A percentile compares a stretch with the other conserved stretches of the same genome.
Evolutionary conservation across 2,888 invertebrate genomes (phyloP).

Genomic region (Pristionchus mayeri): DNA sequence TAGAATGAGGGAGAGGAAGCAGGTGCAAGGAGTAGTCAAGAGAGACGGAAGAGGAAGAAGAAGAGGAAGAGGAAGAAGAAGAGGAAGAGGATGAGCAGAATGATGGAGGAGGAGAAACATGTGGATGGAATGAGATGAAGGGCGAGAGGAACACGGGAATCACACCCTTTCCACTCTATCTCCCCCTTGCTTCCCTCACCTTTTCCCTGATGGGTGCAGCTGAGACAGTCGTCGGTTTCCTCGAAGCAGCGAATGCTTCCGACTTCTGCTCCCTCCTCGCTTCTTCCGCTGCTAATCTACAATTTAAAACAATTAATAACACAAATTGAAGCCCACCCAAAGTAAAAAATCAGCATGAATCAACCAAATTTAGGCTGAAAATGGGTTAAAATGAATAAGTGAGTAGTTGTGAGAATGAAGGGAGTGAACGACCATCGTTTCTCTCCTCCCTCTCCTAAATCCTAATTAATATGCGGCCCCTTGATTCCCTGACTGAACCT

Average conservation of each 20-base stretch:
- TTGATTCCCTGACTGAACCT: slow-evolving; percentile 56
- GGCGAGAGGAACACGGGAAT: not conserved
- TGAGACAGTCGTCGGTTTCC: slow-evolving; percentile 66
- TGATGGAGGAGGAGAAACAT: not conserved
- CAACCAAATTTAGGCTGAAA: not conserved
- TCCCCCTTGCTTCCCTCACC: slow-evolving; percentile 53
- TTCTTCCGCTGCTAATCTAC: slow-evolving; percentile 74
- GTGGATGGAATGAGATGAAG: not conserved
- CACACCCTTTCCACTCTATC: not conserved
- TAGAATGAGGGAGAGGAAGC: slow-evolving; percentile 18
- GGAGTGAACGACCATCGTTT: not conserved
- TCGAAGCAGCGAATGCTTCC: slow-evolving; percentile 58
- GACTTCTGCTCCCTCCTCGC: slow-evolving; percentile 73
- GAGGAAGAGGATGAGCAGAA: slow-evolving; percentile 38
- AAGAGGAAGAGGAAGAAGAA: slow-evolving; percentile 33
- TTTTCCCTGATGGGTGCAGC: slow-evolving; percentile 71
- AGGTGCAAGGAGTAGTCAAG: not conserved
- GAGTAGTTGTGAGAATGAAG: not conserved
- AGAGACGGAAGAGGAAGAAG: slow-evolving; percentile 27
- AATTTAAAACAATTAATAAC: slow-evolving; percentile 46
- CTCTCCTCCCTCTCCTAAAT: not conserved
- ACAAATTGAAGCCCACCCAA: not conserved
- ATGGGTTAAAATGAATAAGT: not conserved
- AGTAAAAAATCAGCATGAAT: not conserved
- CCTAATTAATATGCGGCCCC: slow-evolving; percentile 30